phyloP scores from a whole-genome alignment of 2,797 vertebrate genomes.

The Halcyon smyrnensis region DNA sequence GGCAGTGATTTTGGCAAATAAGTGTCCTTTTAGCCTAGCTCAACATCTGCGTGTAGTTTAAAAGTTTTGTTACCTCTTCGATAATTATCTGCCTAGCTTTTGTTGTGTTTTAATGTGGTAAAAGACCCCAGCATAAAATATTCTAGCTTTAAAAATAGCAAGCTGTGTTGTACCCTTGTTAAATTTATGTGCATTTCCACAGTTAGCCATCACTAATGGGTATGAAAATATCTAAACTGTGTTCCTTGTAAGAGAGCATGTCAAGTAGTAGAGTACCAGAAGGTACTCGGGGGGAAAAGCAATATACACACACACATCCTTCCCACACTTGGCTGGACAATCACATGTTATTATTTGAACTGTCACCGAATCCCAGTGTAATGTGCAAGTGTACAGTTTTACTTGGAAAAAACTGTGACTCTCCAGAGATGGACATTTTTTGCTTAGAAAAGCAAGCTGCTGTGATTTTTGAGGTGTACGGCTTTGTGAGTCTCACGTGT shows the following conservation, averaged over 20 bases:
- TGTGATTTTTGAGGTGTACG: not conserved
- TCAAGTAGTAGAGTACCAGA: not conserved
- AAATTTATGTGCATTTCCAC: constrained; percentile 13
- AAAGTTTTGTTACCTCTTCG: constrained; percentile 70
- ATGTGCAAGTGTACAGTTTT: not conserved
- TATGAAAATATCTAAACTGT: not conserved
- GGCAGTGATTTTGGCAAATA: constrained; percentile 69
- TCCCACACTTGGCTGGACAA: not conserved
- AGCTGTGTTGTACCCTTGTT: not conserved
- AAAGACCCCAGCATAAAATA: constrained; percentile 53
- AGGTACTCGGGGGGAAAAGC: not conserved
- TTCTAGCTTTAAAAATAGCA: constrained; percentile 39
- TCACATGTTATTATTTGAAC: not conserved
- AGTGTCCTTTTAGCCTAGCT: constrained; percentile 60
- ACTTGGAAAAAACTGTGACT: not conserved
- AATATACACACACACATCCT: not conserved
- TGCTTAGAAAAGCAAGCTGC: not conserved
- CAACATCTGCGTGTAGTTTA: constrained; percentile 72
- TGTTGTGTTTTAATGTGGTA: constrained; percentile 51
- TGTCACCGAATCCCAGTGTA: not conserved
- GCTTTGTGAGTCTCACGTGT: not conserved
- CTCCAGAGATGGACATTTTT: not conserved
- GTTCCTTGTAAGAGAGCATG: not conserved
- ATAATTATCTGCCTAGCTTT: constrained; percentile 59
- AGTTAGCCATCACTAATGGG: not conserved